These are phyloP conservation scores for Melospiza melodia DNA, from an alignment of 2,113 vertebrate species.

Conservation along the genomic window DNA sequence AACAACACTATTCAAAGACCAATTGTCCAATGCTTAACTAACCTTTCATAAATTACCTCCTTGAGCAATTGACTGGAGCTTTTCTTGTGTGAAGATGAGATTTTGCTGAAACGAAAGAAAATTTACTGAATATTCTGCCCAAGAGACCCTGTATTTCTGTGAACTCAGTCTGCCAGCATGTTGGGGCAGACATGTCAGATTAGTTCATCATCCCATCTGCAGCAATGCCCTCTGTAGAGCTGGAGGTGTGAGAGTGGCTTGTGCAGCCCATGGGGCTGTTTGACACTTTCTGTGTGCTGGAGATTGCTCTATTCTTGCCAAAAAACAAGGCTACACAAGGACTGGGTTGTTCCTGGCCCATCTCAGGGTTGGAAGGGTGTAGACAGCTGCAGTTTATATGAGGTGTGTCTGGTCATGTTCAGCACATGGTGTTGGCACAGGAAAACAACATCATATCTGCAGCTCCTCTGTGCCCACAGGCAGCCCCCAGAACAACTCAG, in stretches of 20 bases:
- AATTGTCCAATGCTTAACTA: not conserved
- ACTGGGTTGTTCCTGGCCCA: not conserved
- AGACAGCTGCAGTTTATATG: not conserved
- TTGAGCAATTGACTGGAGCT: not conserved
- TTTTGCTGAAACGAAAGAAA: not conserved
- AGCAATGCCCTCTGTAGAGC: not conserved
- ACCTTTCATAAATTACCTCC: not conserved
- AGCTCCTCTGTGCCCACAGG: not conserved
- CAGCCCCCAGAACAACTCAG: not conserved
- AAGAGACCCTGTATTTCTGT: not conserved
- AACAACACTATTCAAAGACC: not conserved
- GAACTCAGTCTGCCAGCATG: not conserved
- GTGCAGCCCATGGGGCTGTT: not conserved
- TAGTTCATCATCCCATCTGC: not conserved
- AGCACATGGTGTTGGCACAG: not conserved
- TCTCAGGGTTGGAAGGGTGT: not conserved
- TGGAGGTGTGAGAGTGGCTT: not conserved
- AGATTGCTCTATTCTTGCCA: not conserved
- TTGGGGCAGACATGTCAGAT: not conserved
- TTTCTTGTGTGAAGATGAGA: not conserved
- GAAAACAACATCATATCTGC: not conserved
- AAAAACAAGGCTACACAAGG: not conserved
- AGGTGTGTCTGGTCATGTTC: not conserved
- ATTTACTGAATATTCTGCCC: not conserved
- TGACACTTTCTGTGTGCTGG: not conserved